Percentiles rank a stretch among this genome's conserved stretches.
These are phyloP conservation scores for Hydrotaea diabolus DNA, from an alignment of 2,888 invertebrate genomes.

Conservation along the genomic window DNA sequence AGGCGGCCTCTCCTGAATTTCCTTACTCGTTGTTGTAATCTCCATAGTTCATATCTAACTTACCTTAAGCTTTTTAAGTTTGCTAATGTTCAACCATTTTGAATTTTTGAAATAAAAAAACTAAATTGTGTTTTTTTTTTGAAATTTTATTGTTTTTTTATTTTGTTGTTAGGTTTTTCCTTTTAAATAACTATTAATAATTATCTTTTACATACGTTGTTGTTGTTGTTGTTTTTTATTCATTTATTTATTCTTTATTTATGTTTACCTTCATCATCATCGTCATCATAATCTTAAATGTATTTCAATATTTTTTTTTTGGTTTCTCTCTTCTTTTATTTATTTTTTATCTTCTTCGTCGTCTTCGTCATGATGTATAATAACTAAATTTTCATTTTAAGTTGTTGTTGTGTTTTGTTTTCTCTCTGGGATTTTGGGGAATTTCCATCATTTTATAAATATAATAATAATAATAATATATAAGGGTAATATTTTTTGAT, in stretches of 20 bases:
- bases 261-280: neutral
- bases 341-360: slow-evolving; percentile 1
- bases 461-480: slow-evolving; percentile 65
- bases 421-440: slow-evolving; percentile 9
- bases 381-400: slow-evolving; percentile 62
- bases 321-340: slow-evolving; percentile 48
- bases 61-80: too few relatives aligned
- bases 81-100: too few relatives aligned
- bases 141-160: slow-evolving; percentile 61
- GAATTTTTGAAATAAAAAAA: too few relatives aligned
- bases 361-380: slow-evolving; percentile 64
- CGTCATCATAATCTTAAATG: slow-evolving; percentile 62
- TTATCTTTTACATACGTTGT: slow-evolving; percentile 66
- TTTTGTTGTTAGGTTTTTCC: slow-evolving; percentile 55
- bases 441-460: slow-evolving; percentile 64
- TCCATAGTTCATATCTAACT: too few relatives aligned
- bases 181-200: slow-evolving; percentile 67
- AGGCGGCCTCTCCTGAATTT: too few relatives aligned
- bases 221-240: slow-evolving; percentile 46
- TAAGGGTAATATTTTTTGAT: slow-evolving; percentile 63
- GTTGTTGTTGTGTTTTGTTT: neutral
- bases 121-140: slow-evolving; percentile 40
- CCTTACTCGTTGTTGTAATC: too few relatives aligned
- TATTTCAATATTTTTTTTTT: slow-evolving; percentile 59
- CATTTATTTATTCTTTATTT: slow-evolving; percentile 11